A percentile compares a stretch with the other conserved stretches of the same genome.
Evolutionary conservation across 2,888 invertebrate species (phyloP).

Genomic region (Brachypalpus laphriformis): DNA sequence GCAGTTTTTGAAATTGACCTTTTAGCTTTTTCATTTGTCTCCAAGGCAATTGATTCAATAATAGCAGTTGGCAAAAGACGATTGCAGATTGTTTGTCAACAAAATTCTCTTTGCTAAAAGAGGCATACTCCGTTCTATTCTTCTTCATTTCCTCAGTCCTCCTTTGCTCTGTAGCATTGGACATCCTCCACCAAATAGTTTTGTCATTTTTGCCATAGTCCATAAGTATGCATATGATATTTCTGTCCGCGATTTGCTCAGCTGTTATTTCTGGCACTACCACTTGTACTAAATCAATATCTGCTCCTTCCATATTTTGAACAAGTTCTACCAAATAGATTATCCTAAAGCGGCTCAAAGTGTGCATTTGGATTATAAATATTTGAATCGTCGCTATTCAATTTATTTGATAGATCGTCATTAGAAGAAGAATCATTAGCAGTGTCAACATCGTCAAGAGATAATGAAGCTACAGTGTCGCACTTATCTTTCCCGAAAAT

Average conservation of each 20-base stretch:
- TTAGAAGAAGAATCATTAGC: too few relatives aligned
- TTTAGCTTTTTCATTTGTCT: slow-evolving; percentile 29
- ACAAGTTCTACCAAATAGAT: too few relatives aligned
- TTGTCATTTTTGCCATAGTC: not conserved
- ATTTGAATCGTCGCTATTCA: too few relatives aligned
- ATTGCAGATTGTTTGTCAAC: slow-evolving; percentile 24
- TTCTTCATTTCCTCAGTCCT: not conserved
- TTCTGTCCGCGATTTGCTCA: not conserved
- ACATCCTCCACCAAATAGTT: slow-evolving; percentile 1
- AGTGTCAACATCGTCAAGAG: too few relatives aligned
- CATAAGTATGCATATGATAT: too few relatives aligned
- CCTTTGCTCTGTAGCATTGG: not conserved
- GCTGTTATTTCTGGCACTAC: not conserved
- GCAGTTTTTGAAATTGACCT: slow-evolving; percentile 1
- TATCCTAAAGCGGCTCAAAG: too few relatives aligned
- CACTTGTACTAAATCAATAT: not conserved
- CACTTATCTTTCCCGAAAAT: too few relatives aligned
- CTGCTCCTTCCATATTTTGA: not conserved
- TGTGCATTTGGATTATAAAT: too few relatives aligned
- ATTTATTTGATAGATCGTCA: too few relatives aligned
- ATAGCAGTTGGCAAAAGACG: slow-evolving; percentile 29
- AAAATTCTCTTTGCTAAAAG: slow-evolving; percentile 5
- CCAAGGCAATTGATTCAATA: slow-evolving; percentile 46
- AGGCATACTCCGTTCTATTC: not conserved
- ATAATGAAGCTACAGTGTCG: too few relatives aligned